Evolutionary conservation across 2,888 invertebrate species (phyloP).

Genomic region (Carterocephalus palaemon): DNA sequence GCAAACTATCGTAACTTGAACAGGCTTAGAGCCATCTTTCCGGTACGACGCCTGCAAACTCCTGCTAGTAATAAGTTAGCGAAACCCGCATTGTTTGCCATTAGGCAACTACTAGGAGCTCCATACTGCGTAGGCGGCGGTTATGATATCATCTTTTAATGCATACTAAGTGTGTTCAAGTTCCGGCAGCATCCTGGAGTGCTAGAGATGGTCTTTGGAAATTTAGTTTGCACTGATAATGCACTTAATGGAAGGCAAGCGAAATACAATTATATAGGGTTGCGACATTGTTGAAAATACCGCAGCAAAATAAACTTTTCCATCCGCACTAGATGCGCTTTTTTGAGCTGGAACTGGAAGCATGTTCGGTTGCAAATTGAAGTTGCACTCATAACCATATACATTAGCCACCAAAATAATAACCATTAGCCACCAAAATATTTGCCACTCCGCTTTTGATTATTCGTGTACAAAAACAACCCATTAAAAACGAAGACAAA

Average conservation of each 20-base stretch:
- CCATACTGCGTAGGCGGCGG: constrained; percentile 31
- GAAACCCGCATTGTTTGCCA: constrained; percentile 42
- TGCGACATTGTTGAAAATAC: neutral
- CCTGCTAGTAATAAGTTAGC: constrained; percentile 41
- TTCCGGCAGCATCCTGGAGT: constrained; percentile 34
- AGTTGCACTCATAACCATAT: constrained; percentile 1
- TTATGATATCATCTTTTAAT: constrained; percentile 44
- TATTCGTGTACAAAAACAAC: too few species aligned
- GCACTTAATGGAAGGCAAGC: constrained; percentile 15
- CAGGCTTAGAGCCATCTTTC: constrained; percentile 9
- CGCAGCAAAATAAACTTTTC: neutral
- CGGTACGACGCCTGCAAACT: constrained; percentile 37
- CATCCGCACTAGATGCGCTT: neutral
- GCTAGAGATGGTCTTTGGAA: constrained; percentile 29
- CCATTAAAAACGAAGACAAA: too few species aligned
- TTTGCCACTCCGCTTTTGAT: too few species aligned
- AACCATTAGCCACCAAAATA: too few species aligned
- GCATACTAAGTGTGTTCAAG: constrained; percentile 41
- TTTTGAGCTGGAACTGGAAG: neutral
- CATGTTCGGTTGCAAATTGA: constrained; percentile 1
- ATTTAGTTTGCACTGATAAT: constrained; percentile 30
- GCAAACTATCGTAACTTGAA: constrained; percentile 13
- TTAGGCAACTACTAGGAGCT: constrained; percentile 37
- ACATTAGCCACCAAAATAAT: neutral
- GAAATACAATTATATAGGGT: neutral